Conservation (phyloP, 1,140 invertebrate genomes). For the Druon quercuslanigerum region DNA sequence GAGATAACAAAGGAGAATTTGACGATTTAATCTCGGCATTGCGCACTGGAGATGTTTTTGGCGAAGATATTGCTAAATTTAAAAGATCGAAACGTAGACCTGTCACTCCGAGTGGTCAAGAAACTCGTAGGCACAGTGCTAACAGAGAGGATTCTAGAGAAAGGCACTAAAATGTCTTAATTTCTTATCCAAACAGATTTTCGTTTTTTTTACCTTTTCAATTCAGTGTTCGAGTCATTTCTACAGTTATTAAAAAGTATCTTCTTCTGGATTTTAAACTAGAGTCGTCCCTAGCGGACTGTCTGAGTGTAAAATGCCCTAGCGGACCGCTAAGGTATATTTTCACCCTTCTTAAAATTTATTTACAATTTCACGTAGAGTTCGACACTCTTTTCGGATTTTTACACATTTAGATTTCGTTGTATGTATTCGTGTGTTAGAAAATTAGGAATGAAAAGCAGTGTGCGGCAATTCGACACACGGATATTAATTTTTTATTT, state of each 20-base stretch:
- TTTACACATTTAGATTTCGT: too few species aligned
- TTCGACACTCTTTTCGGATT: too few species aligned
- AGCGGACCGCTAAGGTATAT: too few species aligned
- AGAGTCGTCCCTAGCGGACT: too few species aligned
- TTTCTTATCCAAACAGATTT: constrained; percentile 6
- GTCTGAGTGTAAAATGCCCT: too few species aligned
- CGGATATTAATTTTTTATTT: too few species aligned
- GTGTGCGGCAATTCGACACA: too few species aligned
- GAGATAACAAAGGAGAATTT: constrained; percentile 90
- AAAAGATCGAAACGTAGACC: constrained; percentile 84
- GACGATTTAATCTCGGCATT: constrained; percentile 97
- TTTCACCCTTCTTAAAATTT: too few species aligned
- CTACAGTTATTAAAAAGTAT: neutral
- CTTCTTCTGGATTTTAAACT: too few species aligned
- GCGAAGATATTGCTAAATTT: constrained; percentile 96
- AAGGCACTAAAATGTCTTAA: constrained; percentile 67
- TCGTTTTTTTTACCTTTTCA: neutral
- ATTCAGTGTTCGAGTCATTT: neutral
- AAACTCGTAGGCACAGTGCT: constrained; percentile 78
- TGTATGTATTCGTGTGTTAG: too few species aligned
- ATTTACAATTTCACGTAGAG: too few species aligned
- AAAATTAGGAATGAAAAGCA: too few species aligned
- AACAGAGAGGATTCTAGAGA: constrained; percentile 85
- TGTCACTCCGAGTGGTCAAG: constrained; percentile 78
- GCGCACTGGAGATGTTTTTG: constrained; percentile 97